These are phyloP conservation scores for Drosophila bipectinata DNA, from an alignment of 1,140 invertebrate species.

Conservation along the genomic window DNA sequence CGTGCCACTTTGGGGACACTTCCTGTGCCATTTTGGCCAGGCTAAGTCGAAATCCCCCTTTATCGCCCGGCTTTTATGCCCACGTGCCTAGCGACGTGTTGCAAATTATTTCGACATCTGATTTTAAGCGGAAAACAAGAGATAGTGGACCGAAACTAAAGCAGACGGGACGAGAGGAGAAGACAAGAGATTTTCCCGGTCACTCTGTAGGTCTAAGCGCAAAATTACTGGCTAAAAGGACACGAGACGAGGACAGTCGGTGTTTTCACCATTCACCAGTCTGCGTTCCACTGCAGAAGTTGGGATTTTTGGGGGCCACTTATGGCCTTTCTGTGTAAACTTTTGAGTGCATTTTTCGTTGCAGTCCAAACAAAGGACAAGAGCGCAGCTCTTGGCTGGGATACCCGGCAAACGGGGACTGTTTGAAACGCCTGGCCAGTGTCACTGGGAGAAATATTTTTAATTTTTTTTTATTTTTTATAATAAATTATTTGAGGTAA, in stretches of 20 bases:
- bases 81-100: conserved; percentile 74
- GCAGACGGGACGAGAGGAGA: conserved; percentile 3
- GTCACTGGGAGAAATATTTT: conserved; percentile 4
- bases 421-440: conserved; percentile 45
- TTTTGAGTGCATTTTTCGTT: conserved; percentile 81
- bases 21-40: conserved; percentile 13
- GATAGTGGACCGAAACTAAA: conserved; percentile 37
- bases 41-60: conserved; percentile 2
- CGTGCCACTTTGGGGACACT: conserved; percentile 57
- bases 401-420: conserved; percentile 48
- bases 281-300: not conserved
- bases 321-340: conserved; percentile 81
- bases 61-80: conserved; percentile 23
- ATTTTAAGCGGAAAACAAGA: conserved; percentile 83
- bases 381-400: conserved; percentile 26
- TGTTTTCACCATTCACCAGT: conserved; percentile 1
- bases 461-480: too few species aligned
- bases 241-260: conserved; percentile 11
- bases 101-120: conserved; percentile 83
- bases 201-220: conserved; percentile 64
- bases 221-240: conserved; percentile 74
- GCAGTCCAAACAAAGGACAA: conserved; percentile 75
- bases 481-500: too few species aligned
- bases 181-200: conserved; percentile 51
- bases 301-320: conserved; percentile 51